Evolutionary conservation across 1,140 invertebrate species (phyloP), one percentile per base, ranked within the genome.

Genomic region (Zaprionus vittiger): DNA sequence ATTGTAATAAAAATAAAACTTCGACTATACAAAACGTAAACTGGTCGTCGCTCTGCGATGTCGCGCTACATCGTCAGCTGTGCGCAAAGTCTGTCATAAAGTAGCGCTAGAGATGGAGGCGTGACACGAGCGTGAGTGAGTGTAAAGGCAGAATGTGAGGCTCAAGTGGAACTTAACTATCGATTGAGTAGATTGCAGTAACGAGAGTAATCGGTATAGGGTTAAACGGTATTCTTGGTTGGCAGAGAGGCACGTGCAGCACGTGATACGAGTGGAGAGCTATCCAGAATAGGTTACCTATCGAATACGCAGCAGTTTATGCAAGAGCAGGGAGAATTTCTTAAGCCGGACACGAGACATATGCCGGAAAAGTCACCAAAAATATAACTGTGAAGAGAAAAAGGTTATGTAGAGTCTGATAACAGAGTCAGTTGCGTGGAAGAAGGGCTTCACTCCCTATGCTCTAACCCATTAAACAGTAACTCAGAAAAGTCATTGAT

Each of bases 21-120:
- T 41, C 7, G 41, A 44, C 41, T 44, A 44, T 14, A 44, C 12
- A 4, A 17, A 47, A 60, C 15, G 26, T 14, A 73, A 60, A 68
- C 64, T 68, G 73, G 72, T 69, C 66, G 56, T 69, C 66, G 56
- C 66, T 69, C 17, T 61, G 57, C 57, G n/a, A 4, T 47, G 41
- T 38, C 31, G n/a, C 41, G 15, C 38, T 41, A n/a, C 38, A n/a
- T 15, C 38, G 57, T 70, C 57, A 63, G 60, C 63, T 73, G 63
- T 60, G 64, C 52, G 64, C 28, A 15, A 44, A 41, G 64, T 22
- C 34, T 74, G 66, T 74, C 72, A 74, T 67, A 60, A 57, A 65
- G 54, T 31, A 54, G 49, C 49, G 44, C 26, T 34, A 38, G 63
- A 26, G 71, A 22, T 7, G 41, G 4, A n/a, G 34, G 26, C 69